phyloP scores from a whole-genome alignment of 1,140 invertebrate genomes.

The Latrodectus geometricus region DNA sequence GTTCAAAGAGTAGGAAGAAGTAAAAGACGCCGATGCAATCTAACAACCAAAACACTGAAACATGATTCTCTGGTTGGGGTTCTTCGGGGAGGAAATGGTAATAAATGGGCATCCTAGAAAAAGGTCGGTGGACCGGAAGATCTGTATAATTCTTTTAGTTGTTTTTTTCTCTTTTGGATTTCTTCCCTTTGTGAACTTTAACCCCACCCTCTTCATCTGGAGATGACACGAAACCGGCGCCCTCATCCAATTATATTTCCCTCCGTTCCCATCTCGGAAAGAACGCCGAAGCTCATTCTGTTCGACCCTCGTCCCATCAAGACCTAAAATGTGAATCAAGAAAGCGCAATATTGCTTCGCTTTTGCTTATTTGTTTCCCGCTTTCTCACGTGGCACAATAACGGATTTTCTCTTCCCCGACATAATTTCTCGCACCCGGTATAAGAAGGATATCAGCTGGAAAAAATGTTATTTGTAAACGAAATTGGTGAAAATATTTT shows the following conservation, averaged over 20 bases:
- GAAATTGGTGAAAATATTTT: no score
- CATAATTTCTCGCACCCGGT: no score
- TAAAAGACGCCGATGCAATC: background rate
- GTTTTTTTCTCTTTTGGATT: background rate
- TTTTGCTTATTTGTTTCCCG: no score
- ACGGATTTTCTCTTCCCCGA: no score
- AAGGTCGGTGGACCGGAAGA: conserved; percentile 23
- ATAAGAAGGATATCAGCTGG: no score
- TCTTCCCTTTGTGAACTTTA: conserved; percentile 1
- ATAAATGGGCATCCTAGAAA: conserved; percentile 27
- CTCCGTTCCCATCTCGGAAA: background rate
- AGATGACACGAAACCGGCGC: conserved; percentile 12
- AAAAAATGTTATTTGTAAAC: no score
- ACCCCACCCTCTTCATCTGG: conserved; percentile 11
- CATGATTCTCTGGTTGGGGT: background rate
- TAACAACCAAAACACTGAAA: background rate
- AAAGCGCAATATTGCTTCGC: no score
- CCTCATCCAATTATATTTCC: conserved; percentile 28
- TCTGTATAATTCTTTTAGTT: background rate
- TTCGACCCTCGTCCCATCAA: no score
- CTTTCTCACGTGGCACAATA: no score
- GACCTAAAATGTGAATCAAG: no score
- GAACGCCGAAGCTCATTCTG: no score
- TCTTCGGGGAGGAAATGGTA: conserved; percentile 4
- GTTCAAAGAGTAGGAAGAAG: background rate